Conservation (phyloP, 2,797 vertebrate genomes). For the Myotis planiceps region DNA sequence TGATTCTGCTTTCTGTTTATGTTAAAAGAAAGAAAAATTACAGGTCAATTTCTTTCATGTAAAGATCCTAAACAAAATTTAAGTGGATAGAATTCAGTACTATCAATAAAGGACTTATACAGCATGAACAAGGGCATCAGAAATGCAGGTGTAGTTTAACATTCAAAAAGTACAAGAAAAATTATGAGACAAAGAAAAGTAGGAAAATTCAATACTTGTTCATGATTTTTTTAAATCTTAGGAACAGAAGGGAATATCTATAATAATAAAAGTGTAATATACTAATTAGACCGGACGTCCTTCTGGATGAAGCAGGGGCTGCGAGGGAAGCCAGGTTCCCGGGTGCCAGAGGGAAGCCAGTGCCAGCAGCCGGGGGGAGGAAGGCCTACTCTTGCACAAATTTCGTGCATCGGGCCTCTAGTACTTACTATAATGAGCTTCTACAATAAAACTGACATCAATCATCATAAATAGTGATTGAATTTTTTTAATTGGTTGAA, state of each 20-base stretch:
- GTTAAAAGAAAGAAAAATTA: slow-evolving; percentile 1
- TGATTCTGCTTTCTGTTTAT: background rate
- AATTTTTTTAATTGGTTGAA: background rate
- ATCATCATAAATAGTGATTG: background rate
- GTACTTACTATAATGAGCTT: background rate
- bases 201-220: background rate
- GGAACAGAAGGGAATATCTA: background rate
- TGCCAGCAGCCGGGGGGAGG: no score
- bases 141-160: background rate
- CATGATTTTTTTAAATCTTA: background rate
- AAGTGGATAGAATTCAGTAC: background rate
- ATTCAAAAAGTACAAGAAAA: background rate
- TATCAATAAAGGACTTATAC: background rate
- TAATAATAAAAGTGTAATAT: no score
- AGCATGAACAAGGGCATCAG: background rate
- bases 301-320: no score
- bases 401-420: no score
- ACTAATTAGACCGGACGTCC: no score
- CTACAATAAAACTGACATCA: background rate
- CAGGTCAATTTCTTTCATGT: background rate
- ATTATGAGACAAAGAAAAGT: background rate
- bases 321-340: no score
- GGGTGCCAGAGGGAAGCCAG: no score
- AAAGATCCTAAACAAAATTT: slow-evolving; percentile 1
- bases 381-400: no score